Evolutionary conservation across 1,140 invertebrate genomes (phyloP), one percentile per base, ranked within the genome.

Genomic region (Venturia canescens): DNA sequence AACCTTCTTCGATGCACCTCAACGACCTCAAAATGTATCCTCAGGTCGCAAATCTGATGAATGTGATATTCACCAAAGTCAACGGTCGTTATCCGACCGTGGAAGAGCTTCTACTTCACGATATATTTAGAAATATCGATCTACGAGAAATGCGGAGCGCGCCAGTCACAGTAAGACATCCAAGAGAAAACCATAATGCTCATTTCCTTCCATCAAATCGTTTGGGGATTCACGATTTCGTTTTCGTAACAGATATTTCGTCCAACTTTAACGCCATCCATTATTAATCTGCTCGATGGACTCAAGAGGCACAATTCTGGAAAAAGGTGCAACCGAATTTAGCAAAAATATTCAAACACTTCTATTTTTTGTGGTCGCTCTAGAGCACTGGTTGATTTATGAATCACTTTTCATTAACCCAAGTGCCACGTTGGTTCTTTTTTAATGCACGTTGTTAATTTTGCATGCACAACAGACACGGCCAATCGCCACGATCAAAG

Each of bases 41-140:
- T 83, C 95, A 96, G 95, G 95, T 97, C 38, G 93, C 95, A 63
- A 95, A 97, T 89, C 94, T 98, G 80, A 92, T 98, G 80, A 94
- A 96, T 82, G 93, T 95, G 81, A 97, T 98, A 86, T 98, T 98
- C 91, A 94, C 96, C 83, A 93, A 92, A 89, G 94, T 91, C 82
- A 94, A 92, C 89, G 93, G 87, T 83, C 92, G 92, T 44, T 94
- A 94, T 89, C 96, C 96, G 48, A 94, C 91, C 66, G 92, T 97
- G 16, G 95, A 96, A 89, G 96, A 97, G 88, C 92, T 98, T 86
- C 90, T 97, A 63, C 90, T 96, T 63, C 95, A 96, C 84, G 97
- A 97, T 88, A 93, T 97, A 76, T 98, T 98, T 88, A 93, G 96
- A 83, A 97, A 96, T 87, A 96, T 98, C 80, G 97, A 98, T 91